phyloP scores from a whole-genome alignment of 1,140 invertebrate species.

The Drosophila rhopaloa region DNA sequence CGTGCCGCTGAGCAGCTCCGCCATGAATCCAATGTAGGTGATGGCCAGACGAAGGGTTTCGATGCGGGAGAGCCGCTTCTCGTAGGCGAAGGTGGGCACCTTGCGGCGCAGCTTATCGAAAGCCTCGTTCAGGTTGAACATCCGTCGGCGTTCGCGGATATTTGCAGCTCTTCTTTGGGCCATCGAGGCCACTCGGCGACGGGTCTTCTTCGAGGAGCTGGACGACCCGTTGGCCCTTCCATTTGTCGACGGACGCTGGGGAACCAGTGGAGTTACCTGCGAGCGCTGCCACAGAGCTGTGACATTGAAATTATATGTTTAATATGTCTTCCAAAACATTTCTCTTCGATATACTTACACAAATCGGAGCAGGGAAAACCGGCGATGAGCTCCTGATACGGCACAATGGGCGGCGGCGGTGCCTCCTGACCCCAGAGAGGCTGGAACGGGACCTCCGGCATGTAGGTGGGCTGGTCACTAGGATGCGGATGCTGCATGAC shows the following conservation, averaged over 20 bases:
- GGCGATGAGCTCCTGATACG: constrained; percentile 86
- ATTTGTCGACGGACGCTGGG: constrained; percentile 57
- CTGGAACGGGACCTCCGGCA: constrained; percentile 84
- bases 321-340: neutral
- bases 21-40: constrained; percentile 99
- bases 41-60: constrained; percentile 98
- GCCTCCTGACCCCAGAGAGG: constrained; percentile 77
- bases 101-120: constrained; percentile 97
- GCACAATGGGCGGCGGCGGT: constrained; percentile 80
- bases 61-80: constrained; percentile 98
- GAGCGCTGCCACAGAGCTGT: constrained; percentile 85
- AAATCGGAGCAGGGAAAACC: constrained; percentile 86
- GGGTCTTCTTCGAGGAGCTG: constrained; percentile 89
- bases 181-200: constrained; percentile 94
- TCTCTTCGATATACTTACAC: constrained; percentile 74
- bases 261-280: constrained; percentile 74
- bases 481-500: constrained; percentile 81
- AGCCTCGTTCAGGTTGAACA: constrained; percentile 99
- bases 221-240: constrained; percentile 60
- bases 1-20: constrained; percentile 91
- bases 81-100: constrained; percentile 99
- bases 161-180: constrained; percentile 96
- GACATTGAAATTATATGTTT: neutral
- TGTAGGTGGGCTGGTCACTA: constrained; percentile 72
- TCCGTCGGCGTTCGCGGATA: constrained; percentile 96